These are phyloP conservation scores for Pseudochromis fuscus DNA, from an alignment of 2,797 vertebrate genomes.

Conservation along the genomic window DNA sequence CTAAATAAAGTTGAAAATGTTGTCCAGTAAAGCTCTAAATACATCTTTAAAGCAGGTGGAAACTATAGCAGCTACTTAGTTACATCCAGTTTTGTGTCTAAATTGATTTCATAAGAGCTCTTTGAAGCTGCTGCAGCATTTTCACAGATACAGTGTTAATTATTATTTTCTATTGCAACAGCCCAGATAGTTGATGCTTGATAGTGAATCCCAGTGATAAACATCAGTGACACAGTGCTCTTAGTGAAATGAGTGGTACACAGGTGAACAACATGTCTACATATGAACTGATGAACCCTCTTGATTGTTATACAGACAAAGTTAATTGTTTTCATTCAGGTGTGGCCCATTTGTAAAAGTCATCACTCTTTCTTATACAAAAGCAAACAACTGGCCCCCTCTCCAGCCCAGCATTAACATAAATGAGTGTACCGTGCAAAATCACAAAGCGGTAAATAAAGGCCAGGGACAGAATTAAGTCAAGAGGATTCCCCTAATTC, in stretches of 20 bases:
- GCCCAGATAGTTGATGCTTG: slow-evolving; percentile 21
- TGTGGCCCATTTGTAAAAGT: slow-evolving; percentile 5
- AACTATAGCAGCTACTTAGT: slow-evolving; percentile 33
- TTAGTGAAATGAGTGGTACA: slow-evolving; percentile 30
- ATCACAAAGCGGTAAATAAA: slow-evolving; percentile 36
- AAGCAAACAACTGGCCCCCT: slow-evolving; percentile 19
- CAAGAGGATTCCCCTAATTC: slow-evolving; percentile 44
- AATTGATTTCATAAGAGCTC: slow-evolving; percentile 5
- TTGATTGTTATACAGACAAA: slow-evolving; percentile 28
- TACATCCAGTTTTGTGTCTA: slow-evolving; percentile 38
- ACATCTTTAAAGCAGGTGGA: slow-evolving; percentile 49
- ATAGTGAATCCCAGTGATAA: slow-evolving; percentile 29
- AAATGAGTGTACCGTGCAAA: slow-evolving; percentile 47
- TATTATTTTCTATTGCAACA: slow-evolving; percentile 43
- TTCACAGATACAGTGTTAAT: slow-evolving; percentile 26
- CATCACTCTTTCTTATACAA: slow-evolving; percentile 11
- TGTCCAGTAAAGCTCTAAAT: slow-evolving; percentile 30
- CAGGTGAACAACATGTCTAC: slow-evolving; percentile 18
- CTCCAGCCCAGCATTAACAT: slow-evolving; percentile 20
- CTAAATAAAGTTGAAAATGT: slow-evolving; percentile 19
- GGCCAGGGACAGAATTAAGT: slow-evolving; percentile 12
- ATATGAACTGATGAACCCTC: slow-evolving; percentile 5
- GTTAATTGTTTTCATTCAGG: slow-evolving; percentile 1
- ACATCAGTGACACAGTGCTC: slow-evolving; percentile 44
- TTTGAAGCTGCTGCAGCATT: slow-evolving; percentile 29